Conservation (phyloP, 2,113 vertebrate genomes). For the Cyprinodon tularosa region DNA sequence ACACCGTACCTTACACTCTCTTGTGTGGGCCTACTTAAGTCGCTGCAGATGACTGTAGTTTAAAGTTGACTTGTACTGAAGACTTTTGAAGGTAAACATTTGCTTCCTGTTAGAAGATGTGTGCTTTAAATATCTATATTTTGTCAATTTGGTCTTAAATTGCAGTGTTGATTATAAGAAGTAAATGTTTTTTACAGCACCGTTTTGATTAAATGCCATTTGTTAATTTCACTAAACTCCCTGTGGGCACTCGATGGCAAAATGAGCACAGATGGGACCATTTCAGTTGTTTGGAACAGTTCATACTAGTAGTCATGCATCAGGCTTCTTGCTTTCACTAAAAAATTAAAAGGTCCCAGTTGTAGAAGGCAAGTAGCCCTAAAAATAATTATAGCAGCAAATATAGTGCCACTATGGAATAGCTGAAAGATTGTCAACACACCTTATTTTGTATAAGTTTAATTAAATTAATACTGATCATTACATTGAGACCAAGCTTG, state of each 20-base stretch:
- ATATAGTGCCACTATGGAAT: neutral
- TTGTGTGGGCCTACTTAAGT: neutral
- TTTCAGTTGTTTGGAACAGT: slow-evolving; percentile 58
- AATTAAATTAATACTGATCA: neutral
- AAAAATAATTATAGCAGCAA: neutral
- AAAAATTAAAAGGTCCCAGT: neutral
- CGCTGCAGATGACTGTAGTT: neutral
- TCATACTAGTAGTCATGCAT: slow-evolving; percentile 8
- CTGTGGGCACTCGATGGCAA: slow-evolving; percentile 51
- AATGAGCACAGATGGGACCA: slow-evolving; percentile 71
- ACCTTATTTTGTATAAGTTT: neutral
- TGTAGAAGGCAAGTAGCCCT: neutral
- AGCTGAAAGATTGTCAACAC: neutral
- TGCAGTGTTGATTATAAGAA: neutral
- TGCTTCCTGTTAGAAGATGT: neutral
- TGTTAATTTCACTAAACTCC: slow-evolving; percentile 57
- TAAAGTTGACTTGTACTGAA: slow-evolving; percentile 24
- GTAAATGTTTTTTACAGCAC: slow-evolving; percentile 4
- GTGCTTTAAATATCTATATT: neutral
- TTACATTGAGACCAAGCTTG: neutral
- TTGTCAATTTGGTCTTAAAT: neutral
- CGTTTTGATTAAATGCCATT: slow-evolving; percentile 62
- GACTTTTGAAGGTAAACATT: slow-evolving; percentile 29
- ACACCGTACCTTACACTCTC: slow-evolving; percentile 8
- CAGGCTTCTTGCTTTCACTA: neutral